phyloP scores from a whole-genome alignment of 2,797 vertebrate genomes.

The Chaunax sp. region DNA sequence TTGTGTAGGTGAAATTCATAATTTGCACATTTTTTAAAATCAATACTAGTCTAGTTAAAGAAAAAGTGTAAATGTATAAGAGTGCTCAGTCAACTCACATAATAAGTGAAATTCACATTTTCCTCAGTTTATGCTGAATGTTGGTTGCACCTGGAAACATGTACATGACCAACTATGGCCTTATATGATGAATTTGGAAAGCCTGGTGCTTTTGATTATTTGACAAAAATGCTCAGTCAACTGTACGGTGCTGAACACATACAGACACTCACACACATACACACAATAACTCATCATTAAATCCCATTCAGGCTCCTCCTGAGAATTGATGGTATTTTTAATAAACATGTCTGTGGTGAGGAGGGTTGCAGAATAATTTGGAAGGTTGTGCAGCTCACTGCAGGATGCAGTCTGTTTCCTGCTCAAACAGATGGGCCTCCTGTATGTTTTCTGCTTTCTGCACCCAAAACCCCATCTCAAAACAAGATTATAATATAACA shows the following conservation, averaged over 20 bases:
- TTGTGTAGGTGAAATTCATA: no score
- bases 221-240: slow-evolving; percentile 40
- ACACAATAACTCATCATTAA: slow-evolving; percentile 42
- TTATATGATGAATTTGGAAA: slow-evolving; percentile 2
- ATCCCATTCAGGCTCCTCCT: slow-evolving; percentile 46
- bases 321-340: slow-evolving; percentile 51
- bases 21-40: no score
- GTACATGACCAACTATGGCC: not conserved
- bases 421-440: slow-evolving; percentile 81
- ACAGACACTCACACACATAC: slow-evolving; percentile 9
- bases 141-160: not conserved
- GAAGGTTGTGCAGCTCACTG: slow-evolving; percentile 71
- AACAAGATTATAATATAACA: slow-evolving; percentile 35
- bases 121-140: not conserved
- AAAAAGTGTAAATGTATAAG: not conserved
- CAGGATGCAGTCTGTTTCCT: slow-evolving; percentile 88
- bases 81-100: not conserved
- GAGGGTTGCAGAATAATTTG: slow-evolving; percentile 66
- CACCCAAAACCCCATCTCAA: slow-evolving; percentile 54
- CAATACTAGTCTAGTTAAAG: no score
- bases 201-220: not conserved
- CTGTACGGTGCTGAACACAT: not conserved
- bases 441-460: slow-evolving; percentile 54
- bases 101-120: not conserved
- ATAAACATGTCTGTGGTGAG: slow-evolving; percentile 58